A percentile compares a stretch with the other conserved stretches of the same genome.
Evolutionary conservation across 64 coral and sea anemone species (phyloP).

Genomic region (Acropora yongei): DNA sequence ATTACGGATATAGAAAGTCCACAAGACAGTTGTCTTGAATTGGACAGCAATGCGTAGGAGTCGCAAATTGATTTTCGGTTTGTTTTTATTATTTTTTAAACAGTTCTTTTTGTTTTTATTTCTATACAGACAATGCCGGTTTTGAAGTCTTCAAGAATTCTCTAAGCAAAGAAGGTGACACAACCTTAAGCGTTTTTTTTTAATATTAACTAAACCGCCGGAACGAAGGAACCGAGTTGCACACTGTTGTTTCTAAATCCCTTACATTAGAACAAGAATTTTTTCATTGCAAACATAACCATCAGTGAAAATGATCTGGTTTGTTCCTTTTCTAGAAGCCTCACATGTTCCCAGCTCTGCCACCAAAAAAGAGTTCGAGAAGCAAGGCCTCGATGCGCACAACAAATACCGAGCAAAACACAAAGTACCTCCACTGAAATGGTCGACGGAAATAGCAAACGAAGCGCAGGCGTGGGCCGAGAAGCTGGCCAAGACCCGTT

Average conservation of each 20-base stretch:
- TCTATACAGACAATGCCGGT: background rate
- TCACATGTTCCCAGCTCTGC: background rate
- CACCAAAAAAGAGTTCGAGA: conserved; percentile 6
- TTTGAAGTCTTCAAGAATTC: background rate
- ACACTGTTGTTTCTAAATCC: no score
- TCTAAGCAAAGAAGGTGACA: background rate
- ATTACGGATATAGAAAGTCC: no score
- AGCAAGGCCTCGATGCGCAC: conserved; percentile 31
- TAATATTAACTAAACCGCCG: no score
- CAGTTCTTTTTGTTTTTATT: background rate
- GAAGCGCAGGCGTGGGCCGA: conserved; percentile 75
- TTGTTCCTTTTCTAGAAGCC: background rate
- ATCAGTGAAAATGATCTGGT: no score
- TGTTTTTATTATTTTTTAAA: no score
- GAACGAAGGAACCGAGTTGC: no score
- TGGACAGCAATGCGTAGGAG: no score
- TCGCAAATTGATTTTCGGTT: no score
- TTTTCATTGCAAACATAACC: no score
- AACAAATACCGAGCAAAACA: conserved; percentile 61
- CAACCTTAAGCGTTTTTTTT: background rate
- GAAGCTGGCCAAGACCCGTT: conserved; percentile 17
- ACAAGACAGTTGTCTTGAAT: no score
- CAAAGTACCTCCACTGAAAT: conserved; percentile 48
- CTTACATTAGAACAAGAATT: no score
- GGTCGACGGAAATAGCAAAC: conserved; percentile 54